Percentiles rank a stretch among this genome's conserved stretches.
phyloP scores from a whole-genome alignment of 2,113 vertebrate genomes.

The Lasiurus cinereus region DNA sequence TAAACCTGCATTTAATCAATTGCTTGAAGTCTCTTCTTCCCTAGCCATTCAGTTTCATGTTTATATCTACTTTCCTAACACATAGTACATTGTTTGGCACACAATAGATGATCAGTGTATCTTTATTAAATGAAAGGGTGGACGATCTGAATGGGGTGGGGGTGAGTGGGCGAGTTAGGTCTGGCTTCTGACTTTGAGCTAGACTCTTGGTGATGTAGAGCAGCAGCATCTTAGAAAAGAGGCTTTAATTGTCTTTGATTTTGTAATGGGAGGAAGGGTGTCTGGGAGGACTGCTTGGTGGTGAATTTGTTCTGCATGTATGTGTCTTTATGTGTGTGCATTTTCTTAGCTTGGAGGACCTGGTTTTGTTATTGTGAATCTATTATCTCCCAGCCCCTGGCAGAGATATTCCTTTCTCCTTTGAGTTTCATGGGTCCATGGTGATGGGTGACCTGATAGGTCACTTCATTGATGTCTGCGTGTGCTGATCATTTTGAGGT shows the following conservation, averaged over 20 bases:
- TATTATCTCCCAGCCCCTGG: not conserved
- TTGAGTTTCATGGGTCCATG: conserved; percentile 30
- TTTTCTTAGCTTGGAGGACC: not conserved
- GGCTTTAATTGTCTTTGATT: not conserved
- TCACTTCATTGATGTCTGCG: conserved; percentile 49
- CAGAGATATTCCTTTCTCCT: conserved; percentile 19
- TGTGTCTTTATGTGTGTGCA: not conserved
- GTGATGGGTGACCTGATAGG: conserved; percentile 45
- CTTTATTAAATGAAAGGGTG: not conserved
- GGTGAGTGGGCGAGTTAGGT: not conserved
- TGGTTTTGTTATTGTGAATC: conserved; percentile 42
- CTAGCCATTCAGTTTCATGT: not conserved
- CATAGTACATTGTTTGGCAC: not conserved
- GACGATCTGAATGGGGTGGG: not conserved
- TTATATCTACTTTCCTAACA: conserved; percentile 3
- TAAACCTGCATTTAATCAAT: not conserved
- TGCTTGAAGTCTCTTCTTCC: not conserved
- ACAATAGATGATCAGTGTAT: not conserved
- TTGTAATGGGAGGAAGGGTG: not conserved
- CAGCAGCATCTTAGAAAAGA: not conserved
- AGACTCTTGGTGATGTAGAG: not conserved
- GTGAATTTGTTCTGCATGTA: not conserved
- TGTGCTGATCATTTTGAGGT: conserved; percentile 49
- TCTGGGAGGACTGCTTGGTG: not conserved
- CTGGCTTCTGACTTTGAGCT: not conserved